Evolutionary conservation across 2,888 invertebrate genomes (phyloP), one percentile per base, ranked within the genome.

Genomic region (Amiota mariae): DNA sequence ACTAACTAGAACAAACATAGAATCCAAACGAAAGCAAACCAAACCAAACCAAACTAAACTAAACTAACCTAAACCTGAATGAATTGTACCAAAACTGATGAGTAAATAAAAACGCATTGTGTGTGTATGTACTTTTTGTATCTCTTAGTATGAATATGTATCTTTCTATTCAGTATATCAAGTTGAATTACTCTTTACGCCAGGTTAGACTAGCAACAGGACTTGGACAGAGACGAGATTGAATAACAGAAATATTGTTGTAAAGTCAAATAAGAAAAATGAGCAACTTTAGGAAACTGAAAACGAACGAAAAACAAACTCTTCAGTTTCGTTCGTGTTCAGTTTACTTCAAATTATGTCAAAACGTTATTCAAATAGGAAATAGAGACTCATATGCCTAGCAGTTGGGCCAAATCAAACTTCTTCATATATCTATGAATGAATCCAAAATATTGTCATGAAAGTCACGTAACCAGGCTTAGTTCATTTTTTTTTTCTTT

Each of bases 391-490:
- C 67, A 72, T 20, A 18, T 59, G 54, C 20, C 63, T 54, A 71
- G 12, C 59, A 36, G 36, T 36, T 59, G 46, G 24, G 64, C 51
- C 61, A 67, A 63, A 18, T 64, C 15, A 63, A 57, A 73, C 12
- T 20, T 64, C 15, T 36, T 36, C 36, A 36, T 20, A 48, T 18
- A 12, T 75, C 24, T 36, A 12, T 75, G 70, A 20, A 46, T 75
- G 61, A 73, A 63, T 70, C 73, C 63, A 66, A 59, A 73, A 76
- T 84, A 79, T 85, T 83, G 76, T 71, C 77, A 85, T 82, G 82
- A 78, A 75, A 78, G 84, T 85, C 85, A 85, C 85, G 85, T 85
- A 81, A 73, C 71, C 70, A 73, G 78, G 76, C 81, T 81, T 77
- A 82, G 78, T 81, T 74, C 10, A 70, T 18, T 47, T 56, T 71